Evolutionary conservation across 2,113 vertebrate genomes (phyloP).

Genomic region (Daphoenositta chrysoptera): DNA sequence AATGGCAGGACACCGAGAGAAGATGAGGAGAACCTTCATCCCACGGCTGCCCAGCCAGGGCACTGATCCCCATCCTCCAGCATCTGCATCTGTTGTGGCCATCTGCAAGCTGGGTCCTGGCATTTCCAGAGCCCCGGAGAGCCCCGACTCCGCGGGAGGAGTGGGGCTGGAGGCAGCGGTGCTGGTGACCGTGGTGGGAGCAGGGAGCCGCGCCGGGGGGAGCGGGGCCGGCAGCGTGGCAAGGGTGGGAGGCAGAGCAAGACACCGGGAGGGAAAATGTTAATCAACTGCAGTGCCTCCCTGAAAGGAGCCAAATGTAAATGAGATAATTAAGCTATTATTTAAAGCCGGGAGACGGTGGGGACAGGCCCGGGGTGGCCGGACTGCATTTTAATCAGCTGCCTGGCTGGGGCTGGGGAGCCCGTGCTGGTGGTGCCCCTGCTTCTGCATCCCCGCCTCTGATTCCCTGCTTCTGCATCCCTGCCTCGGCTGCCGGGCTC

Average conservation of each 20-base stretch:
- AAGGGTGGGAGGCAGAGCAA: conserved; percentile 12
- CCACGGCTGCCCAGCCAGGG: background rate
- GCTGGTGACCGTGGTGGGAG: background rate
- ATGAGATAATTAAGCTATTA: conserved; percentile 77
- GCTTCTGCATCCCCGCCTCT: background rate
- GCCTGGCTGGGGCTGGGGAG: conserved; percentile 41
- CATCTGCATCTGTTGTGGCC: background rate
- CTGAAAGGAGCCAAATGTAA: conserved; percentile 74
- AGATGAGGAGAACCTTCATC: conserved; percentile 11
- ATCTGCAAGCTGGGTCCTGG: background rate
- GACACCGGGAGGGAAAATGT: conserved; percentile 68
- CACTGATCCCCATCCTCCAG: background rate
- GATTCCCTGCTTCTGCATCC: background rate
- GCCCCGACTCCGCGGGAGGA: accelerated
- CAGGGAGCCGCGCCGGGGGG: accelerated
- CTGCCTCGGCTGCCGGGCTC: background rate
- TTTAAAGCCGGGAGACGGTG: conserved; percentile 70
- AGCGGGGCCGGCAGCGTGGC: background rate
- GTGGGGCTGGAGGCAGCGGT: background rate
- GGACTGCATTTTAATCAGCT: conserved; percentile 58
- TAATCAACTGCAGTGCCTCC: conserved; percentile 66
- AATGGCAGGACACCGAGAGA: background rate
- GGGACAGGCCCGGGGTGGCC: conserved; percentile 51
- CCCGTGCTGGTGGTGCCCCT: background rate
- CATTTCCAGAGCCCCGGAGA: background rate